These are phyloP conservation scores for Eonycteris spelaea DNA, from an alignment of 2,113 vertebrate genomes.

Conservation along the genomic window DNA sequence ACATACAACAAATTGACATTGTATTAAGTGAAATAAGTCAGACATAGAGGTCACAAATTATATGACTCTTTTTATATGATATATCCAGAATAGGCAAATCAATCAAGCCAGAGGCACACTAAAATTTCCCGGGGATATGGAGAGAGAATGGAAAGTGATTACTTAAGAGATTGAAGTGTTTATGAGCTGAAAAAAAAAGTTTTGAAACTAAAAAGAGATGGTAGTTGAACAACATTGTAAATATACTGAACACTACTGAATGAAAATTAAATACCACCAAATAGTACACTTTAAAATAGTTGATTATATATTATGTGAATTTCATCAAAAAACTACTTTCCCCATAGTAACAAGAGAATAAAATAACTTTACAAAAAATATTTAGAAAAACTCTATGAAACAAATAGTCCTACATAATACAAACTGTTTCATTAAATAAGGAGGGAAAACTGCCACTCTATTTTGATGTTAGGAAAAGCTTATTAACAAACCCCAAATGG, in stretches of 20 bases:
- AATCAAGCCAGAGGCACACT: neutral
- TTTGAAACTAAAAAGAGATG: neutral
- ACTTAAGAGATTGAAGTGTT: neutral
- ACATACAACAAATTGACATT: neutral
- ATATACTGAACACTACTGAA: neutral
- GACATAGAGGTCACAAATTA: neutral
- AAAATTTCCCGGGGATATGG: neutral
- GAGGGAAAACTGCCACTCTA: neutral
- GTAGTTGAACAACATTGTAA: neutral
- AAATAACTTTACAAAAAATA: neutral
- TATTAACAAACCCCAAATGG: neutral
- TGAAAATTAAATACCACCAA: neutral
- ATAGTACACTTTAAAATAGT: neutral
- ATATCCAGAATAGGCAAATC: neutral
- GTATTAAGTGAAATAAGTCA: neutral
- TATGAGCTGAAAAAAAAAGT: neutral
- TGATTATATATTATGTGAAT: neutral
- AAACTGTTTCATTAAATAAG: neutral
- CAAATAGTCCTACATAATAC: neutral
- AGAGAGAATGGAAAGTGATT: neutral
- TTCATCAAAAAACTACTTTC: neutral
- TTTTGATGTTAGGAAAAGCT: slow-evolving; percentile 22
- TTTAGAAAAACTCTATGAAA: neutral
- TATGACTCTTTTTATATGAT: neutral
- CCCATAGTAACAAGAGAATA: neutral